These are phyloP conservation scores for Ptychodera flava DNA, from an alignment of 35 echinoderm and acorn worm genomes.

Conservation along the genomic window DNA sequence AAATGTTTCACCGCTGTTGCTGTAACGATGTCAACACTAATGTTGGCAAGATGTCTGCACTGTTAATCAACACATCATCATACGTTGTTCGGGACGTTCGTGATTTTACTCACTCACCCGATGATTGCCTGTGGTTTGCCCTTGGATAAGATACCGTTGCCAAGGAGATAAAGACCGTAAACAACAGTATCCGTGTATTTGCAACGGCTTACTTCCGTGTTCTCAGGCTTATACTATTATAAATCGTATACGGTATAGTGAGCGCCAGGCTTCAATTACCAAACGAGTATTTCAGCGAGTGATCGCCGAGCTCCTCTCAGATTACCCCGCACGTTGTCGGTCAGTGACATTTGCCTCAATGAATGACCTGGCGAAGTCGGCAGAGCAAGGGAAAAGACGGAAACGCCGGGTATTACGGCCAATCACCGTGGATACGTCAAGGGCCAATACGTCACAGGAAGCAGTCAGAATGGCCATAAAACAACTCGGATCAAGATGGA, in stretches of 20 bases:
- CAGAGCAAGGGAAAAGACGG: background rate
- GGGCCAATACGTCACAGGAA: background rate
- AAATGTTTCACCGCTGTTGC: too few relatives aligned
- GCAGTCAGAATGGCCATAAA: background rate
- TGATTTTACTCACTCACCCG: too few relatives aligned
- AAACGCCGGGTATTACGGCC: background rate
- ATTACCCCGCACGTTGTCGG: background rate
- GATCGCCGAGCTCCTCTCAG: background rate
- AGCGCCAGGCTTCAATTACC: background rate
- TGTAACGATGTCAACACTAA: too few relatives aligned
- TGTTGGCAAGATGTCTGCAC: too few relatives aligned
- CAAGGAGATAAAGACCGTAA: too few relatives aligned
- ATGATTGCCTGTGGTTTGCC: too few relatives aligned
- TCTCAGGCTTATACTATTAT: background rate
- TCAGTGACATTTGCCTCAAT: background rate
- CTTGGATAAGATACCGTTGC: too few relatives aligned
- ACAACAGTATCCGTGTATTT: background rate
- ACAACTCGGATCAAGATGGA: background rate
- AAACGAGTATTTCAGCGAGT: background rate
- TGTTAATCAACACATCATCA: too few relatives aligned
- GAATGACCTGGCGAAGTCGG: background rate
- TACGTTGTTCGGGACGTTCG: too few relatives aligned
- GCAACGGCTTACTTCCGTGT: background rate
- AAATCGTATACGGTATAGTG: background rate
- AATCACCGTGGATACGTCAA: background rate